Percentiles rank a stretch among this genome's conserved stretches.
phyloP scores from a whole-genome alignment of 2,113 vertebrate genomes.

The Apteryx mantelli region DNA sequence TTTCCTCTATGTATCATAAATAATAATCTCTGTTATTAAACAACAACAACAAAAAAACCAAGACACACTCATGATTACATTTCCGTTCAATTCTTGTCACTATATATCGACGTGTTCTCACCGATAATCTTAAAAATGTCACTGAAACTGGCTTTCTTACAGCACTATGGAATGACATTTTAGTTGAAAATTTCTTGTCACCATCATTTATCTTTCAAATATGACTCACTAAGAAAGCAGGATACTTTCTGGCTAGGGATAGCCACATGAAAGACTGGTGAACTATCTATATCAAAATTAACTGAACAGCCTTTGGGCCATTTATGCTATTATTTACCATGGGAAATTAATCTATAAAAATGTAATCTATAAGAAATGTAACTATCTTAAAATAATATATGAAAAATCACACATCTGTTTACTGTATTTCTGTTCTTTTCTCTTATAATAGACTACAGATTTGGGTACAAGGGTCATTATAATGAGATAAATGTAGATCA shows the following conservation, averaged over 20 bases:
- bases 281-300: not conserved
- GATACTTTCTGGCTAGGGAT: constrained; percentile 1
- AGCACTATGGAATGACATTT: not conserved
- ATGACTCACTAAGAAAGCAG: not conserved
- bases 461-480: not conserved
- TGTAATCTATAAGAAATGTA: not conserved
- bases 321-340: not conserved
- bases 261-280: not conserved
- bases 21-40: not conserved
- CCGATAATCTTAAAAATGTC: constrained; percentile 25
- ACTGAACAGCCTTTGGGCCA: not conserved
- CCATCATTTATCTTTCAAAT: not conserved
- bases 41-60: not conserved
- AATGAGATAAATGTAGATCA: not conserved
- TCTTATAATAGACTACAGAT: not conserved
- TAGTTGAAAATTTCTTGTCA: constrained; percentile 18
- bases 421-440: not conserved
- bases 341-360: not conserved
- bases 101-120: not conserved
- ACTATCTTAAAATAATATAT: not conserved
- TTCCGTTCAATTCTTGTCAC: not conserved
- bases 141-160: constrained; percentile 7
- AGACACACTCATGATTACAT: not conserved
- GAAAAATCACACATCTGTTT: not conserved
- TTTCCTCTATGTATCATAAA: not conserved